Evolutionary conservation across 2,797 vertebrate genomes (phyloP).

Genomic region (Naso thynnoides): DNA sequence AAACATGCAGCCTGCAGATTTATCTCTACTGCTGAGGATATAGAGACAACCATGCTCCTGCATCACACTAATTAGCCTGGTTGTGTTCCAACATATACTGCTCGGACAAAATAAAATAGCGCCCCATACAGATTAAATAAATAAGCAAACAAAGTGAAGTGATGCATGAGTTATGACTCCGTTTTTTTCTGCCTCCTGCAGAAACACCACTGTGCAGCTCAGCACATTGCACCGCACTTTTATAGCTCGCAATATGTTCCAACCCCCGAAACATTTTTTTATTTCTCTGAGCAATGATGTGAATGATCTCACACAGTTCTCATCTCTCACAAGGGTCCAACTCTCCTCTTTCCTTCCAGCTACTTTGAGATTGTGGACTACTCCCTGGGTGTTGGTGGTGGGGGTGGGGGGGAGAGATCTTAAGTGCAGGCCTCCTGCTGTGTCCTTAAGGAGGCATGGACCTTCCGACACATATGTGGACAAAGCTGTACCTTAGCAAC

Average conservation of each 20-base stretch:
- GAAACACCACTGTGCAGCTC: conserved; percentile 34
- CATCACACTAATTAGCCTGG: conserved; percentile 75
- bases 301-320: conserved; percentile 30
- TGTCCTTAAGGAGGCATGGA: conserved; percentile 20
- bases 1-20: conserved; percentile 44
- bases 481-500: conserved; percentile 12
- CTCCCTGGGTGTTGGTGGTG: conserved; percentile 24
- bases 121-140: conserved; percentile 40
- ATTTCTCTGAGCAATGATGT: conserved; percentile 16
- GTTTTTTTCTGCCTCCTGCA: conserved; percentile 27
- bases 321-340: conserved; percentile 31
- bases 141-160: conserved; percentile 39
- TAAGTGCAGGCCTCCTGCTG: conserved; percentile 42
- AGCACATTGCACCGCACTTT: conserved; percentile 22
- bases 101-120: conserved; percentile 45
- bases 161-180: conserved; percentile 28
- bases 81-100: conserved; percentile 59
- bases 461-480: conserved; percentile 30
- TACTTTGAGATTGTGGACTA: conserved; percentile 27
- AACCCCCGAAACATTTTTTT: conserved; percentile 32
- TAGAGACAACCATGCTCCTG: conserved; percentile 52
- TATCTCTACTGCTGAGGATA: conserved; percentile 66
- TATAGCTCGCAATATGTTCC: conserved; percentile 45
- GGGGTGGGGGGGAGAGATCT: too few relatives aligned
- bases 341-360: conserved; percentile 18